Percentiles rank a stretch among this genome's conserved stretches.
phyloP scores from a whole-genome alignment of 1,140 invertebrate genomes.

The Lutraria rhynchaena region DNA sequence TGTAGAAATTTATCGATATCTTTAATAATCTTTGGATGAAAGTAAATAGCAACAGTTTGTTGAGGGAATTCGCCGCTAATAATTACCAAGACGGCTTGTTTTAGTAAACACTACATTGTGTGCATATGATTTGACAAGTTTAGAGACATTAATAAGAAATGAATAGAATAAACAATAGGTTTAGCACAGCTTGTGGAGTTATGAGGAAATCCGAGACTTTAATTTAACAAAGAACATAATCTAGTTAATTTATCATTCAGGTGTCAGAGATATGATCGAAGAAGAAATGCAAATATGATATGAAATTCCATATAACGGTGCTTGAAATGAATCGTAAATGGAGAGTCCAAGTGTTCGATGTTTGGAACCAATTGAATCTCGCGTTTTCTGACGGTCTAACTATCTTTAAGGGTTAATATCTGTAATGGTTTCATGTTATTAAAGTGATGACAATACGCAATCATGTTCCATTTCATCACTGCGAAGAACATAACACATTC shows the following conservation, averaged over 20 bases:
- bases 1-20: constrained; percentile 45
- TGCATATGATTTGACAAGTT: constrained; percentile 40
- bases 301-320: too few relatives aligned
- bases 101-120: constrained; percentile 38
- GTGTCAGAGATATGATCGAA: background rate
- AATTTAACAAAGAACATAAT: constrained; percentile 33
- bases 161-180: constrained; percentile 42
- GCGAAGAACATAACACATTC: too few relatives aligned
- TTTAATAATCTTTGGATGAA: constrained; percentile 56
- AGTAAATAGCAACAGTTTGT: constrained; percentile 58
- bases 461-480: too few relatives aligned
- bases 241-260: constrained; percentile 31
- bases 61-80: constrained; percentile 47
- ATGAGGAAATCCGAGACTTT: background rate
- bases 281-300: background rate
- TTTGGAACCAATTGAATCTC: too few relatives aligned
- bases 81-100: constrained; percentile 54
- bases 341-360: too few relatives aligned
- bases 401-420: too few relatives aligned
- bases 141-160: constrained; percentile 57
- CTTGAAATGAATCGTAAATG: too few relatives aligned
- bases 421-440: too few relatives aligned
- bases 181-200: background rate
- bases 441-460: too few relatives aligned
- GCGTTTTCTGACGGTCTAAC: too few relatives aligned